Conservation (phyloP, 1,140 invertebrate genomes). For the Bombus pascuorum region DNA sequence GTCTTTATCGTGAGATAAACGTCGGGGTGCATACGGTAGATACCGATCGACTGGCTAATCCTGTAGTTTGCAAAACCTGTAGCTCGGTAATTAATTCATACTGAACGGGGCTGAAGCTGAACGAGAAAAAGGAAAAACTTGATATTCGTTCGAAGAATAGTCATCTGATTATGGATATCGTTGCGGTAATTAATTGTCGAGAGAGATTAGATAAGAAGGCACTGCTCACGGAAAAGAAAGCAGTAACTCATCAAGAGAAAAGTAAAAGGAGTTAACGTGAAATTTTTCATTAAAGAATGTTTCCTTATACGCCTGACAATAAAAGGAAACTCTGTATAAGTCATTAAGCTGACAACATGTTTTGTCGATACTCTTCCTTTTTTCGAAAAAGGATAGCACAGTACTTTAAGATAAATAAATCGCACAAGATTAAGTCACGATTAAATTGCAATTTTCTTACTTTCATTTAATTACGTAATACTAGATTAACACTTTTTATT, state of each 20-base stretch:
- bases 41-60: neutral
- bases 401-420: too few relatives aligned
- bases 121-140: neutral
- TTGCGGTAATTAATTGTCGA: slow-evolving; percentile 43
- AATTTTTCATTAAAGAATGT: slow-evolving; percentile 43
- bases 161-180: slow-evolving; percentile 6
- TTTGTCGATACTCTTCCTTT: neutral
- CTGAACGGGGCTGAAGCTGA: neutral
- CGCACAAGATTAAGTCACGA: neutral
- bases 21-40: neutral
- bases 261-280: slow-evolving; percentile 49
- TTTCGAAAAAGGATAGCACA: neutral
- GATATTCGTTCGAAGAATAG: slow-evolving; percentile 8
- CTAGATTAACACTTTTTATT: neutral
- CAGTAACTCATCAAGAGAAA: slow-evolving; percentile 42
- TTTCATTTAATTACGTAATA: neutral
- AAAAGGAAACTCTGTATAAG: slow-evolving; percentile 30
- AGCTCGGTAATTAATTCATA: neutral
- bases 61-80: neutral
- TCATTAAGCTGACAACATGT: slow-evolving; percentile 25
- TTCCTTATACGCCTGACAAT: slow-evolving; percentile 37
- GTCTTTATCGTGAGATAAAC: slow-evolving; percentile 5
- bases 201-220: slow-evolving; percentile 7
- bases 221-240: slow-evolving; percentile 47
- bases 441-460: neutral